Conservation (phyloP, 1,140 invertebrate genomes). For the Glossosoma conforme region DNA sequence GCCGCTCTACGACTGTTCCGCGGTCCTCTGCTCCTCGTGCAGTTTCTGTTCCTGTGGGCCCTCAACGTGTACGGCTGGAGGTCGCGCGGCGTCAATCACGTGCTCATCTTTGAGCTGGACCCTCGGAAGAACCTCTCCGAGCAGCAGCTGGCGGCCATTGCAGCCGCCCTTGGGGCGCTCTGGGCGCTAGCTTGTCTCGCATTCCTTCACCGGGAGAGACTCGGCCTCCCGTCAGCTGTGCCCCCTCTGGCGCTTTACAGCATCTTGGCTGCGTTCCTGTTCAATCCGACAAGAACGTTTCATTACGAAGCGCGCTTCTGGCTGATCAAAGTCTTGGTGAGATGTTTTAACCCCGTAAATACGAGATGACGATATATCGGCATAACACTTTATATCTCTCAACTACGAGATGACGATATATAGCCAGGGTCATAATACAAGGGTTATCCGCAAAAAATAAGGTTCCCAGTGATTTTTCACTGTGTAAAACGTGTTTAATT, state of each 20-base stretch:
- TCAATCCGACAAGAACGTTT: slow-evolving; percentile 91
- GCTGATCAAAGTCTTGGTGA: slow-evolving; percentile 71
- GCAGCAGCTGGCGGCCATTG: slow-evolving; percentile 94
- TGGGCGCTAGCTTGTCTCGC: slow-evolving; percentile 84
- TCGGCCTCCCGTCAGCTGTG: slow-evolving; percentile 85
- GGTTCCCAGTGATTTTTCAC: no score
- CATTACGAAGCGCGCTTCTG: slow-evolving; percentile 85
- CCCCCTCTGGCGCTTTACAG: slow-evolving; percentile 83
- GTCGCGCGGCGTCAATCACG: slow-evolving; percentile 97
- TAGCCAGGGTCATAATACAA: no score
- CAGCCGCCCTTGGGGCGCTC: slow-evolving; percentile 89
- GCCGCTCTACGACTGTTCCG: slow-evolving; percentile 84
- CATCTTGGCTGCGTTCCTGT: slow-evolving; percentile 82
- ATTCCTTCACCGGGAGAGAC: slow-evolving; percentile 71
- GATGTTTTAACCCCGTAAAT: no score
- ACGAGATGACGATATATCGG: no score
- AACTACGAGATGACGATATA: no score
- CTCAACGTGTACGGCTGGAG: slow-evolving; percentile 99
- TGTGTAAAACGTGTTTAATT: no score
- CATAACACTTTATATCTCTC: no score
- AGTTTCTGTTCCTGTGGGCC: slow-evolving; percentile 93
- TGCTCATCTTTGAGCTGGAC: slow-evolving; percentile 97
- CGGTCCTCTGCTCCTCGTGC: slow-evolving; percentile 85
- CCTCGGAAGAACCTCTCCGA: slow-evolving; percentile 94
- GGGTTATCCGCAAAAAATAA: no score